Evolutionary conservation across 2,888 invertebrate genomes (phyloP).

Genomic region (Microctonus aethiopoides): DNA sequence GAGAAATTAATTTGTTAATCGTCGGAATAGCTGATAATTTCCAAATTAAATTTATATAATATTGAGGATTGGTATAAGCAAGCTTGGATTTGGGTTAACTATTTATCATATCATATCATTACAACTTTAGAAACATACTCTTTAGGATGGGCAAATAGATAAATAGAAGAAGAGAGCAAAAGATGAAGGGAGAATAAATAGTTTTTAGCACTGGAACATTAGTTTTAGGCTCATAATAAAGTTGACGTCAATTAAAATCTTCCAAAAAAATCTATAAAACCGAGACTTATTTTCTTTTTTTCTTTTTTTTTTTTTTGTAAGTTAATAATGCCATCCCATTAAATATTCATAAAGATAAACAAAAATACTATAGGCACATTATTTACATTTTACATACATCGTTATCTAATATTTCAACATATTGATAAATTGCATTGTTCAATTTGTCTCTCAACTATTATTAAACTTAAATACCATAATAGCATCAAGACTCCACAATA

Average conservation of each 20-base stretch:
- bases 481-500: no score
- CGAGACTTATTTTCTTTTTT: no score
- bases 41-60: neutral
- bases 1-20: neutral
- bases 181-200: neutral
- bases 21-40: neutral
- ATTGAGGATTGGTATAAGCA: constrained; percentile 7
- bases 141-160: neutral
- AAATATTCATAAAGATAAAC: neutral
- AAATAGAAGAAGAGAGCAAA: neutral
- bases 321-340: neutral
- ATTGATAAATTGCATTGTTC: neutral
- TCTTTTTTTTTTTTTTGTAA: no score
- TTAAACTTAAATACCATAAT: no score
- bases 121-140: neutral
- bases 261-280: neutral
- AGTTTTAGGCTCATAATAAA: neutral
- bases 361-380: no score
- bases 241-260: neutral
- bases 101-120: no score
- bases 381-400: no score
- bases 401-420: no score
- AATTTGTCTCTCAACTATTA: no score
- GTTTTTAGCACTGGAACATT: neutral
- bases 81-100: constrained; percentile 11